phyloP scores from a whole-genome alignment of 2,888 invertebrate species.

The Leistus spinibarbis region DNA sequence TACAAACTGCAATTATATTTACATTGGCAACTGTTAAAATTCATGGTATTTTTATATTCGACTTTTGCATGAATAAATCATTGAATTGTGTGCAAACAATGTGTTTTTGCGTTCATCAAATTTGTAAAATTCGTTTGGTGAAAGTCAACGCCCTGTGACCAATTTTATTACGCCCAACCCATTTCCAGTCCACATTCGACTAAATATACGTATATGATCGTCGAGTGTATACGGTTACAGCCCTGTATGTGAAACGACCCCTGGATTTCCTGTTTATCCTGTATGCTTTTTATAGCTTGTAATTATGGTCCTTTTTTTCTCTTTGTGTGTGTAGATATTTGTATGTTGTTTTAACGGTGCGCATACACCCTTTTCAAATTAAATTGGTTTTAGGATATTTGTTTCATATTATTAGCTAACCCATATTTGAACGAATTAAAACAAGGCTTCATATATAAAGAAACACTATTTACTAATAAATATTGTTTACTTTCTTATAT shows the following conservation, averaged over 20 bases:
- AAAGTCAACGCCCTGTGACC: background rate
- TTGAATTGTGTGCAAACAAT: background rate
- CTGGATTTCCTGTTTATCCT: constrained; percentile 24
- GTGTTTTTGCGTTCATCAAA: background rate
- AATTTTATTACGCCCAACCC: background rate
- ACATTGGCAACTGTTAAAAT: background rate
- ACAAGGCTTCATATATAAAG: no score
- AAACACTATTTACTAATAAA: no score
- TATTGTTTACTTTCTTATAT: no score
- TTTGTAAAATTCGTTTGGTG: background rate
- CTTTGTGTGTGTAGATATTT: background rate
- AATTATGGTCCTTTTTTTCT: constrained; percentile 31
- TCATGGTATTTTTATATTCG: background rate
- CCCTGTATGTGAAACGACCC: background rate
- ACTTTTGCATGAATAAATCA: background rate
- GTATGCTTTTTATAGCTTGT: constrained; percentile 27
- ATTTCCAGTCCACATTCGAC: background rate
- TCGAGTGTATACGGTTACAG: background rate
- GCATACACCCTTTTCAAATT: background rate
- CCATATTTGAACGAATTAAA: background rate
- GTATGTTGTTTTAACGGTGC: constrained; percentile 25
- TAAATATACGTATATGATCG: background rate
- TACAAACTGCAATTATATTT: background rate
- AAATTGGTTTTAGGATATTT: background rate
- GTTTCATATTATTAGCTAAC: background rate